Conservation (phyloP, 2,888 invertebrate genomes). For the Pristionchus exspectatus region DNA sequence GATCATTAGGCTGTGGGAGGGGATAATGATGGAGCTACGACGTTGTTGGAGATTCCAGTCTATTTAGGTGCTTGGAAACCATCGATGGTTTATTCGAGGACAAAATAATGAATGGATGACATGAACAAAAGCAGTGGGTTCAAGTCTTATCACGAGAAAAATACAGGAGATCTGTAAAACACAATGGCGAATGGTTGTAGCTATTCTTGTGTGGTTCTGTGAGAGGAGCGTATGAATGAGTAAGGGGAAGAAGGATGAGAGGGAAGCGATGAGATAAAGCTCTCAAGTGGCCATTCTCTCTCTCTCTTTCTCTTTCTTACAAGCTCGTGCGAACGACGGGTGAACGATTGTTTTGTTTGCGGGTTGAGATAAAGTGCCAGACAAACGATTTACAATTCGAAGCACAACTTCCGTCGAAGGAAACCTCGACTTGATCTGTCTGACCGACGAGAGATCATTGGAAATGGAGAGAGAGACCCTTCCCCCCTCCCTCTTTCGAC, state of each 20-base stretch:
- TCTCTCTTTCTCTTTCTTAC: not conserved
- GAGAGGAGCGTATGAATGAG: not conserved
- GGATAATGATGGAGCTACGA: not conserved
- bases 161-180: not conserved
- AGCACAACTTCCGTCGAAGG: not conserved
- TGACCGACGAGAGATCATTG: not conserved
- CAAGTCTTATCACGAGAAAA: too few relatives aligned
- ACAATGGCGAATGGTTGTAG: not conserved
- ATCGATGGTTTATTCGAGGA: too few relatives aligned
- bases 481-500: too few relatives aligned
- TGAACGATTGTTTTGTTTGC: slow-evolving; percentile 42
- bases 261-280: slow-evolving; percentile 19
- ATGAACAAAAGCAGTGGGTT: too few relatives aligned
- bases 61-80: too few relatives aligned
- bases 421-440: not conserved
- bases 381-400: not conserved
- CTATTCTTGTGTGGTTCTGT: not conserved
- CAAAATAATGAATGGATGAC: too few relatives aligned
- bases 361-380: not conserved
- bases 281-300: slow-evolving; percentile 28
- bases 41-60: not conserved
- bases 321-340: not conserved
- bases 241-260: not conserved
- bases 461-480: not conserved
- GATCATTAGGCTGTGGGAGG: not conserved